phyloP scores from a whole-genome alignment of 2,797 vertebrate species.

The Poeciliopsis gracilis region DNA sequence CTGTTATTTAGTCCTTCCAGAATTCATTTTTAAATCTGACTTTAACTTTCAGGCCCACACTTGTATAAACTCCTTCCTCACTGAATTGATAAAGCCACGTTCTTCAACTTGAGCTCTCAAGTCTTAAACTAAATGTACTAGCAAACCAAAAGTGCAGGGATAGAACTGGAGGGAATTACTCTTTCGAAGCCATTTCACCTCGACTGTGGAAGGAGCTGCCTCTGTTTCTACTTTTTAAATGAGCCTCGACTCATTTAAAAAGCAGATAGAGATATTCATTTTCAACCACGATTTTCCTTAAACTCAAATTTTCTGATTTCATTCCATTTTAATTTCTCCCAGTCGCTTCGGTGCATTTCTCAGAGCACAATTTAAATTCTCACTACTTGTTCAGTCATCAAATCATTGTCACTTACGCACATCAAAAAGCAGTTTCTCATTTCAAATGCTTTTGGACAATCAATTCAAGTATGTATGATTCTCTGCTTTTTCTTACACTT shows the following conservation, averaged over 20 bases:
- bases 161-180: background rate
- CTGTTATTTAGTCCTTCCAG: background rate
- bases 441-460: too few relatives aligned
- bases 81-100: background rate
- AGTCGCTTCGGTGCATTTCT: too few relatives aligned
- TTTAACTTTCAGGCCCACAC: too few relatives aligned
- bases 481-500: too few relatives aligned
- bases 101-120: background rate
- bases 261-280: background rate
- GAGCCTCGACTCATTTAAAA: background rate
- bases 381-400: too few relatives aligned
- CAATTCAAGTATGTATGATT: too few relatives aligned
- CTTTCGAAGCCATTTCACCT: background rate
- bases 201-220: background rate
- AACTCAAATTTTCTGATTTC: background rate
- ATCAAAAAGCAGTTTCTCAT: too few relatives aligned
- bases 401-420: too few relatives aligned
- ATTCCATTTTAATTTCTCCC: too few relatives aligned
- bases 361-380: too few relatives aligned
- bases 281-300: background rate
- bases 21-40: background rate
- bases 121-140: background rate
- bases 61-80: background rate
- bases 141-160: background rate
- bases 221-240: background rate